Conservation (phyloP, 2,797 vertebrate genomes). For the Anabacerthia variegaticeps region DNA sequence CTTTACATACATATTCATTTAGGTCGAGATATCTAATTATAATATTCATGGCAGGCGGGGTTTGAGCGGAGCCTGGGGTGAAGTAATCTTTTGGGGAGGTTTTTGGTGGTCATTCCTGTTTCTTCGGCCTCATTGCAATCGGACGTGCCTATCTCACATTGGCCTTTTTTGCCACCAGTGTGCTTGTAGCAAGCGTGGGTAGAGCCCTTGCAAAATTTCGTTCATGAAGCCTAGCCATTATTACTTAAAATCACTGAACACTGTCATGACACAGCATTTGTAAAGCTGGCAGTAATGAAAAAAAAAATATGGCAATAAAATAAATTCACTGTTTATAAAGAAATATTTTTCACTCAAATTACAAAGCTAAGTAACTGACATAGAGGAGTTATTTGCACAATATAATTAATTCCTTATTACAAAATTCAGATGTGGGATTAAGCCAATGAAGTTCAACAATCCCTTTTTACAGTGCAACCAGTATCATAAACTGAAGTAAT, state of each 20-base stretch:
- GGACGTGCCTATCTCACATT: no score
- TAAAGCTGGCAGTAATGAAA: not conserved
- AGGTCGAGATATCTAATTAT: no score
- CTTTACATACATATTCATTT: no score
- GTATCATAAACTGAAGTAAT: not conserved
- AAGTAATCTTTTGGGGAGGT: no score
- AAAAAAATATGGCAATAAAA: not conserved
- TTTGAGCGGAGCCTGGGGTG: no score
- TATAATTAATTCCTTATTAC: not conserved
- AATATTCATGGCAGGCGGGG: no score
- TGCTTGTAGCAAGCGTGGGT: no score
- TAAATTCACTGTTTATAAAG: not conserved
- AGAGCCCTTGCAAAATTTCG: no score
- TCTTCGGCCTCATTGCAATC: no score
- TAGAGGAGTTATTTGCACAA: not conserved
- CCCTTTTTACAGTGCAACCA: not conserved
- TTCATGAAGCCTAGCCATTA: no score
- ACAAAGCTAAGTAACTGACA: not conserved
- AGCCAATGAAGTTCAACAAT: not conserved
- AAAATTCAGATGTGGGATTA: slow-evolving; percentile 11
- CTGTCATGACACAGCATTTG: not conserved
- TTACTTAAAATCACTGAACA: not conserved
- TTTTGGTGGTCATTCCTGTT: no score
- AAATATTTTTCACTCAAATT: not conserved
- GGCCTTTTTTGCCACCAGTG: no score